Evolutionary conservation across 2,888 invertebrate species (phyloP).

Genomic region (Apoda limacodes): DNA sequence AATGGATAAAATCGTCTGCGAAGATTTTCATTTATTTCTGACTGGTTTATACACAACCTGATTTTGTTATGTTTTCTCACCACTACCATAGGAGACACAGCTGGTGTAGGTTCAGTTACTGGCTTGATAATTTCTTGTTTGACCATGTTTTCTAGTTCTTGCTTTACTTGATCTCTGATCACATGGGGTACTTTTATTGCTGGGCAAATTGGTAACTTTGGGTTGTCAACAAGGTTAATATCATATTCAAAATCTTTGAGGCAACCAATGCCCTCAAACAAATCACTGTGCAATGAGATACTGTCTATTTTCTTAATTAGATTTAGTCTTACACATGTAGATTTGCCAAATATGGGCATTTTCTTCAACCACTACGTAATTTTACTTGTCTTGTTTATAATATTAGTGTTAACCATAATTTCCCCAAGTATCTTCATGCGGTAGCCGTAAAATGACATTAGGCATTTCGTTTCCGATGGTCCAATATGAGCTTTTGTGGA

Average conservation of each 20-base stretch:
- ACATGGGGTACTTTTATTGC: neutral
- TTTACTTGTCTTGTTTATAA: neutral
- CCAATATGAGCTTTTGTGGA: neutral
- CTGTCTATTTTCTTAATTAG: conserved; percentile 1
- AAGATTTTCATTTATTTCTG: conserved; percentile 16
- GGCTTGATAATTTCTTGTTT: neutral
- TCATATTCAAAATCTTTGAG: conserved; percentile 7
- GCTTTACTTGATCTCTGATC: neutral
- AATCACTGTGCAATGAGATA: conserved; percentile 1
- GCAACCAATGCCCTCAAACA: conserved; percentile 10
- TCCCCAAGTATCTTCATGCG: neutral
- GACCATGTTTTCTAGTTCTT: neutral
- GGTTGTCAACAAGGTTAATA: conserved; percentile 11
- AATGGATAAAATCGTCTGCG: conserved; percentile 15
- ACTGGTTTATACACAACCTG: conserved; percentile 17
- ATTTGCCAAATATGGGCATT: conserved; percentile 7
- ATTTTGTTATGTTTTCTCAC: conserved; percentile 17
- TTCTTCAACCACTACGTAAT: neutral
- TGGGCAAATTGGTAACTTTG: conserved; percentile 5
- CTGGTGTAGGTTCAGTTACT: conserved; percentile 14
- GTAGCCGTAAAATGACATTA: neutral
- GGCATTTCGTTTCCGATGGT: neutral
- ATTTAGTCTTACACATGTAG: conserved; percentile 4
- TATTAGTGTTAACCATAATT: neutral
- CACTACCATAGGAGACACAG: conserved; percentile 19